Conservation (phyloP, 2,113 vertebrate genomes). For the Sorex fumeus region DNA sequence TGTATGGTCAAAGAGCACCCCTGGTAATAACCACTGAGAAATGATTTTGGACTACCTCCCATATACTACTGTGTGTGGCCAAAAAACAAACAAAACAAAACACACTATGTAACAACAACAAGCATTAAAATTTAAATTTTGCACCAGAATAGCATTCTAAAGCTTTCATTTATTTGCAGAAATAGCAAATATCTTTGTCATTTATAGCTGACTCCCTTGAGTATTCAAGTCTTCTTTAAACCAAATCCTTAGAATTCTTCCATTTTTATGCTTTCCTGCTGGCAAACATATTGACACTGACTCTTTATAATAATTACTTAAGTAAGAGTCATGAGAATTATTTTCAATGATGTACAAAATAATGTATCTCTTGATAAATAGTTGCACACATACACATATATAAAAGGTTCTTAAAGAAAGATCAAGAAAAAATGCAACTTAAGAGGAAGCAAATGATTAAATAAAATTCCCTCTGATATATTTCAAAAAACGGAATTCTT, state of each 20-base stretch:
- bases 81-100: no score
- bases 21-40: no score
- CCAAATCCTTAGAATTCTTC: neutral
- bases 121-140: no score
- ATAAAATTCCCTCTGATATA: neutral
- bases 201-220: neutral
- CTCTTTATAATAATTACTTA: conserved; percentile 2
- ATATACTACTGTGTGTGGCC: no score
- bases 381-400: no score
- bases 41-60: no score
- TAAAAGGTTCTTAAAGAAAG: neutral
- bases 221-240: neutral
- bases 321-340: neutral
- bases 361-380: no score
- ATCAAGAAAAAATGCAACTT: neutral
- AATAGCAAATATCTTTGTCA: neutral
- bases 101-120: no score
- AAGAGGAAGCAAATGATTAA: conserved; percentile 19
- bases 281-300: neutral
- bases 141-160: neutral
- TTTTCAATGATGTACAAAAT: no score
- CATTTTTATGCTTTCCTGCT: neutral
- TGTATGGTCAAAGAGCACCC: no score
- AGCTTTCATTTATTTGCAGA: neutral
- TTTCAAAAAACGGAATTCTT: conserved; percentile 6